phyloP scores from a whole-genome alignment of 2,797 vertebrate genomes.

The Catostomus latipinnis region DNA sequence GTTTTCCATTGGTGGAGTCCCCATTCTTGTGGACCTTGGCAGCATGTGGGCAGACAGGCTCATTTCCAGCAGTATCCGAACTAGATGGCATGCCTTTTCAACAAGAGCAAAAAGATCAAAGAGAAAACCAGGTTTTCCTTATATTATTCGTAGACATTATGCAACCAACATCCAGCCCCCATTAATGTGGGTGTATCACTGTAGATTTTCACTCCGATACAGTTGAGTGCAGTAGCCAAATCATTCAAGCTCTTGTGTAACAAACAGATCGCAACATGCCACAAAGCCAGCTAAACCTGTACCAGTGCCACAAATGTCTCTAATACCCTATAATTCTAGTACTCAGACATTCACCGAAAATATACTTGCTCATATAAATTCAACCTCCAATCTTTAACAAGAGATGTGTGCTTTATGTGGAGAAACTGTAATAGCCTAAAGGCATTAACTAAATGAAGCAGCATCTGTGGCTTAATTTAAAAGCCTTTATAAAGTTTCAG shows the following conservation, averaged over 20 bases:
- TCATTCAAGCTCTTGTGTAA: slow-evolving; percentile 31
- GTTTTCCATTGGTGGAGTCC: slow-evolving; percentile 45
- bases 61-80: slow-evolving; percentile 47
- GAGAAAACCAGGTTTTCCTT: too few species aligned
- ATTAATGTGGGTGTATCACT: background rate
- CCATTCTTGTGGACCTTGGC: slow-evolving; percentile 49
- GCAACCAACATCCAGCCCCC: background rate
- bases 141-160: background rate
- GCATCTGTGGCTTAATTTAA: too few species aligned
- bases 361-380: background rate
- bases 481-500: too few species aligned
- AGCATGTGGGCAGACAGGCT: slow-evolving; percentile 66
- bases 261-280: slow-evolving; percentile 27
- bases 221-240: background rate
- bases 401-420: too few species aligned
- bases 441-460: too few species aligned
- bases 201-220: background rate
- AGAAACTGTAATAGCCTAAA: background rate
- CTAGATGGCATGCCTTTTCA: slow-evolving; percentile 73
- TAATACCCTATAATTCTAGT: background rate
- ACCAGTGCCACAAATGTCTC: background rate
- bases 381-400: too few species aligned
- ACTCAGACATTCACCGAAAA: background rate
- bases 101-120: background rate
- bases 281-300: background rate